phyloP scores from a whole-genome alignment of 2,888 invertebrate species.

The Trachelus troglodyta region DNA sequence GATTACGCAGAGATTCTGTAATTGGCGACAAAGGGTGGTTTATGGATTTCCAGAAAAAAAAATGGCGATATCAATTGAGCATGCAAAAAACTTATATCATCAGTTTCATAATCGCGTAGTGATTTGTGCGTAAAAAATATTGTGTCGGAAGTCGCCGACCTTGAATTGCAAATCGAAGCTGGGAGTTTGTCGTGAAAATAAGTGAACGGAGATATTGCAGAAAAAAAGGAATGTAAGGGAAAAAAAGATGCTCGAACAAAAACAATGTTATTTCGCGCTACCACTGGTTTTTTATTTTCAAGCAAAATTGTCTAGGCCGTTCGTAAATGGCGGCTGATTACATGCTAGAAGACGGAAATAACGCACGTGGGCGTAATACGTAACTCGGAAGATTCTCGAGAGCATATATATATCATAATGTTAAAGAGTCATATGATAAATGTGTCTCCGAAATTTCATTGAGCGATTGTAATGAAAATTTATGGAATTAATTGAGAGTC shows the following conservation, averaged over 20 bases:
- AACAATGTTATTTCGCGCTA: too few relatives aligned
- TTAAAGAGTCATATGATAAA: background rate
- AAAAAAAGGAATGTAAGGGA: background rate
- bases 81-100: background rate
- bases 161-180: background rate
- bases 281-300: too few relatives aligned
- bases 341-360: background rate
- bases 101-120: too few relatives aligned
- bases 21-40: background rate
- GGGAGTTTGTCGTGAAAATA: background rate
- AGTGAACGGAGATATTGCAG: background rate
- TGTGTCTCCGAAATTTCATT: background rate
- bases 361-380: background rate
- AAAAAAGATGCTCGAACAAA: background rate
- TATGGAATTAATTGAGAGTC: background rate
- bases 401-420: background rate
- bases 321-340: background rate
- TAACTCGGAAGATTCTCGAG: background rate
- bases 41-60: background rate
- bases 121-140: background rate
- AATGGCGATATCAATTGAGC: background rate
- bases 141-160: background rate
- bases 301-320: background rate
- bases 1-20: background rate
- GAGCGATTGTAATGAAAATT: background rate